phyloP scores from a whole-genome alignment of 1,140 invertebrate species.

The Ridgeia piscesae region DNA sequence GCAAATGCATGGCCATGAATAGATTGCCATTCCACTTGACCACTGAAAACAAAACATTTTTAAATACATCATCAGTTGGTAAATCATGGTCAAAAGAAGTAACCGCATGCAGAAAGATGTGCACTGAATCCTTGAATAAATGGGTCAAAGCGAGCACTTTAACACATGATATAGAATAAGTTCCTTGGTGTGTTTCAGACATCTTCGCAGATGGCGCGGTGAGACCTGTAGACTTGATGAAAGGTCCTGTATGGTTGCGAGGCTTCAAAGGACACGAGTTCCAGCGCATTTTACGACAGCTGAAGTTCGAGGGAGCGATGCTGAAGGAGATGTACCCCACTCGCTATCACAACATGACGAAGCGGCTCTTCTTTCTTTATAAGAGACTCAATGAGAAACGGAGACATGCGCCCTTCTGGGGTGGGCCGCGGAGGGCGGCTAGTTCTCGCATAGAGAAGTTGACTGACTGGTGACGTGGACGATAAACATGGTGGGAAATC shows the following conservation, averaged over 20 bases:
- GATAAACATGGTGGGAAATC: not conserved
- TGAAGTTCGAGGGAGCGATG: constrained; percentile 41
- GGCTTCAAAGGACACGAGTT: constrained; percentile 83
- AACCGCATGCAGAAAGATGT: no score
- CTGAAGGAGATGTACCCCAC: constrained; percentile 20
- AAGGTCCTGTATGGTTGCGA: constrained; percentile 81
- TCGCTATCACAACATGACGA: constrained; percentile 18
- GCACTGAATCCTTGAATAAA: no score
- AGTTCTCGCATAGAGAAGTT: not conserved
- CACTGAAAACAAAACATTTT: no score
- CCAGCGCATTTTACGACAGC: constrained; percentile 41
- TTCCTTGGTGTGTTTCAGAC: constrained; percentile 56
- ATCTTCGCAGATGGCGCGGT: constrained; percentile 81
- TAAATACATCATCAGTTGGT: no score
- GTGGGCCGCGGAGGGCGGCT: not conserved
- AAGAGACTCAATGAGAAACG: constrained; percentile 23
- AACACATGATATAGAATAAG: not conserved
- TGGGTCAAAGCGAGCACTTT: no score
- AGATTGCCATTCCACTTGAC: no score
- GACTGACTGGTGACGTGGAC: not conserved
- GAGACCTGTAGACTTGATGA: constrained; percentile 78
- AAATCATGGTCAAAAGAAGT: no score
- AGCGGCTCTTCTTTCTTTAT: constrained; percentile 16
- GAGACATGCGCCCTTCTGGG: constrained; percentile 7
- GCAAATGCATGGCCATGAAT: no score